phyloP scores from a whole-genome alignment of 92 coral and sea anemone genomes.

The Palythoa grandiflora region DNA sequence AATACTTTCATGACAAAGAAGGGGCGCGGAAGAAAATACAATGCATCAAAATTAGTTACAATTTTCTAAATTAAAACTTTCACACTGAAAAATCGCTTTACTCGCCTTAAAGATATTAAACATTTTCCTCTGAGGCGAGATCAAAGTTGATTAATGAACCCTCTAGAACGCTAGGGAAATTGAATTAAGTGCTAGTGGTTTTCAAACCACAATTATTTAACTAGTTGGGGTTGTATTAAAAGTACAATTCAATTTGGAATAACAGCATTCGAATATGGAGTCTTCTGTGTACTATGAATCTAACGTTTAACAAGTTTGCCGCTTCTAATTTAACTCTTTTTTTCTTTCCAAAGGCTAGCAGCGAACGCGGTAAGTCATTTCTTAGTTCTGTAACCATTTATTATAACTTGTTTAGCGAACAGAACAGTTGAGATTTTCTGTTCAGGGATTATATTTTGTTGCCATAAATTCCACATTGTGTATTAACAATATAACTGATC shows the following conservation, averaged over 20 bases:
- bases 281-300: neutral
- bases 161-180: conserved; percentile 20
- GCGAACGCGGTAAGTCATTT: conserved; percentile 38
- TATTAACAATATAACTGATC: neutral
- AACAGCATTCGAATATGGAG: neutral
- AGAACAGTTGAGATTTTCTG: neutral
- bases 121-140: neutral
- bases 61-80: too few species aligned
- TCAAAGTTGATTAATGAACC: neutral
- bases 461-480: too few species aligned
- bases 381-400: neutral
- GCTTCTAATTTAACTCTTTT: neutral
- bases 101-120: too few species aligned
- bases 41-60: too few species aligned
- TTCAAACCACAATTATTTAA: conserved; percentile 25
- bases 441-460: too few species aligned
- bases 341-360: conserved; percentile 39
- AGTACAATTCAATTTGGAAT: neutral
- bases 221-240: neutral
- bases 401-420: neutral
- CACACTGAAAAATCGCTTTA: too few species aligned
- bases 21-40: neutral
- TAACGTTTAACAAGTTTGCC: neutral
- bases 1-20: neutral
- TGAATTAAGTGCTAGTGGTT: neutral